A percentile compares a stretch with the other conserved stretches of the same genome.
phyloP scores from a whole-genome alignment of 1,140 invertebrate genomes.

The Zaprionus kolodkinae region DNA sequence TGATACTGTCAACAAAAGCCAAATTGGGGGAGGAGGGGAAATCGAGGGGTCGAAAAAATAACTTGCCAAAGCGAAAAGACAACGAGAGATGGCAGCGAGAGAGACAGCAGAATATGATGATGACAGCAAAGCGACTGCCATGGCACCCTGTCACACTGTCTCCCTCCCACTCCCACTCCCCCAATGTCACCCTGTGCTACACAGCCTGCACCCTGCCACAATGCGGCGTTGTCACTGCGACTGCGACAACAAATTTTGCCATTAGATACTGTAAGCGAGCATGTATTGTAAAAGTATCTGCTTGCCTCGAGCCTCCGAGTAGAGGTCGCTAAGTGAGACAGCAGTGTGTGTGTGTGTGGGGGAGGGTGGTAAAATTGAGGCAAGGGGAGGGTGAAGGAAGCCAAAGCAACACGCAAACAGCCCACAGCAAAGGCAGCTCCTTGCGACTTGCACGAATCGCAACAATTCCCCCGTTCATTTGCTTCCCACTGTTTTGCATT shows the following conservation, averaged over 20 bases:
- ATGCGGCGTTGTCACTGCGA: constrained; percentile 29
- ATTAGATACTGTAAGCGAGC: constrained; percentile 73
- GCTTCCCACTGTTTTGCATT: constrained; percentile 68
- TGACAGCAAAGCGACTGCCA: constrained; percentile 65
- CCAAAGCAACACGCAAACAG: constrained; percentile 21
- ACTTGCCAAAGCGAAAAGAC: constrained; percentile 29
- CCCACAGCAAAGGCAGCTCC: constrained; percentile 16
- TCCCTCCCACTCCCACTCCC: background rate
- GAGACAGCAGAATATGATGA: constrained; percentile 64
- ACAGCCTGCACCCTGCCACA: background rate
- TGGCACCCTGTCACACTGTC: constrained; percentile 2
- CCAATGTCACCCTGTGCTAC: background rate
- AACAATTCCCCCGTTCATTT: constrained; percentile 59
- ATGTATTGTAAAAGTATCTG: constrained; percentile 56
- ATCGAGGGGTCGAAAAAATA: constrained; percentile 11
- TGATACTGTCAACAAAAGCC: constrained; percentile 73
- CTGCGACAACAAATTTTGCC: constrained; percentile 69
- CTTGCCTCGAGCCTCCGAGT: constrained; percentile 28
- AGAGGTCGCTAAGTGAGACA: background rate
- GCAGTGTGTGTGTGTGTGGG: background rate
- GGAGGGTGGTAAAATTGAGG: background rate
- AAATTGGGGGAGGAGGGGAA: constrained; percentile 15
- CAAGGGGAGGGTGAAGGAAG: background rate
- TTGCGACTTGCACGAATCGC: background rate
- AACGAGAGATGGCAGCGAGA: constrained; percentile 27